Evolutionary conservation across 2,113 vertebrate species (phyloP).

Genomic region (Accipiter virgatus): DNA sequence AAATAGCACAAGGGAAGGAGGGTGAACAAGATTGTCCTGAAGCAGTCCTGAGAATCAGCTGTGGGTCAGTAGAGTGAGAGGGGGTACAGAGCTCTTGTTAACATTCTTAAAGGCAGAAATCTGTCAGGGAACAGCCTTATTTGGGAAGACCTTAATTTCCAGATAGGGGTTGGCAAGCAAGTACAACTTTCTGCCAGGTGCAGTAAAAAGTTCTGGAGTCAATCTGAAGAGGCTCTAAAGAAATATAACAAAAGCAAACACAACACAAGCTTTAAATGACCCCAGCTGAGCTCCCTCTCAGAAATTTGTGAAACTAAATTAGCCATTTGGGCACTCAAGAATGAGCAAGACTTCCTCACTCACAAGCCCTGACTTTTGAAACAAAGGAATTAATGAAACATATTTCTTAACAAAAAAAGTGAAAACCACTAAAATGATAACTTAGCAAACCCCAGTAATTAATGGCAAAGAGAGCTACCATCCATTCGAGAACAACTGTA

Average conservation of each 20-base stretch:
- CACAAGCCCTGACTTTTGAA: not conserved
- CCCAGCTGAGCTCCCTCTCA: not conserved
- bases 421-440: not conserved
- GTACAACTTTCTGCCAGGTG: slow-evolving; percentile 37
- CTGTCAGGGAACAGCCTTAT: not conserved
- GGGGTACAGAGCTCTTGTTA: not conserved
- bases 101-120: slow-evolving; percentile 3
- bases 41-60: not conserved
- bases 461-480: not conserved
- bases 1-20: not conserved
- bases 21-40: not conserved
- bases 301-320: slow-evolving; percentile 23
- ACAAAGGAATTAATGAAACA: not conserved
- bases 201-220: slow-evolving; percentile 32
- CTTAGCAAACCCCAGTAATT: not conserved
- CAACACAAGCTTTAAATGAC: not conserved
- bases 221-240: slow-evolving; percentile 24
- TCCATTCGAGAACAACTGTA: not conserved
- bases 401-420: not conserved
- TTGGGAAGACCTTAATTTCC: slow-evolving; percentile 18
- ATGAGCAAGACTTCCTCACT: not conserved
- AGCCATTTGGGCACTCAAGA: slow-evolving; percentile 10
- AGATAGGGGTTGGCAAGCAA: slow-evolving; percentile 8
- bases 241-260: slow-evolving; percentile 36
- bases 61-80: not conserved